These are phyloP conservation scores for Nannospalax galili DNA, from an alignment of 2,113 vertebrate species.

Conservation along the genomic window DNA sequence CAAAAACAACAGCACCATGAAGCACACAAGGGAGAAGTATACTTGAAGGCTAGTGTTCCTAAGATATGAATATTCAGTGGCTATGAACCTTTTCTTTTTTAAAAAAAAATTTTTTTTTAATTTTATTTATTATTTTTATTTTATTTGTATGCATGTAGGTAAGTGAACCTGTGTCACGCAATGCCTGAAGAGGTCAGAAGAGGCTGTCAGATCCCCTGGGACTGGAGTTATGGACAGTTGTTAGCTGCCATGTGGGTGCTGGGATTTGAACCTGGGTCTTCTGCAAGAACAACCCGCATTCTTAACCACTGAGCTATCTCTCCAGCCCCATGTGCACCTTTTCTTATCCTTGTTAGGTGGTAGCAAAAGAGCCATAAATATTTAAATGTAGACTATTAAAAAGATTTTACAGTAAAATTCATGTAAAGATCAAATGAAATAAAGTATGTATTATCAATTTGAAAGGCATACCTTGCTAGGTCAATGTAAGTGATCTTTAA, in stretches of 20 bases:
- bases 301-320: too few species aligned
- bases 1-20: not conserved
- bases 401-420: constrained; percentile 41
- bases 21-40: not conserved
- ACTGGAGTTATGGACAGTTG: too few species aligned
- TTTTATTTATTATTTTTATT: too few species aligned
- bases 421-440: constrained; percentile 40
- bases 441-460: constrained; percentile 7
- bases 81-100: not conserved
- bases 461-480: not conserved
- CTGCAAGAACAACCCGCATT: too few species aligned
- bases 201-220: too few species aligned
- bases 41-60: not conserved
- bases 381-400: constrained; percentile 46
- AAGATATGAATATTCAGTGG: not conserved
- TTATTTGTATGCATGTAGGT: too few species aligned
- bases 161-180: too few species aligned
- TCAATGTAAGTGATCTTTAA: constrained; percentile 18
- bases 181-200: too few species aligned
- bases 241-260: too few species aligned
- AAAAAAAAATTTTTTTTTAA: too few species aligned
- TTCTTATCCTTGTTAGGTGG: constrained; percentile 20
- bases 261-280: too few species aligned
- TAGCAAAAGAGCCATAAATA: not conserved
- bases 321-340: too few species aligned